Evolutionary conservation across 2,113 vertebrate species (phyloP).

Genomic region (Gorsachius goisagi): DNA sequence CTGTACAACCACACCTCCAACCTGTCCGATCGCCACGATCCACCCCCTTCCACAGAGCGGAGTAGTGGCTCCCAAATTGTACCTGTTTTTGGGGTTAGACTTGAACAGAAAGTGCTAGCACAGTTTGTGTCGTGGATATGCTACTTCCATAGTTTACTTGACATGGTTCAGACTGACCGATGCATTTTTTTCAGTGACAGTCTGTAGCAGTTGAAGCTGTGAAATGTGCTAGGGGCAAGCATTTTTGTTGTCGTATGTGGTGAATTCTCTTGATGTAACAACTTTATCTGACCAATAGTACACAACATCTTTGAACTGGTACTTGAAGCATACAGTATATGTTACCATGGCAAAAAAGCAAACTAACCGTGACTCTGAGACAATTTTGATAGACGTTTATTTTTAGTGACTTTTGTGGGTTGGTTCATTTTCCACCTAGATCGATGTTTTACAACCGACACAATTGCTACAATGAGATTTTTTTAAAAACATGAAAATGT

Average conservation of each 20-base stretch:
- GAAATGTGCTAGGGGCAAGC: conserved; percentile 84
- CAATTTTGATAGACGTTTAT: conserved; percentile 74
- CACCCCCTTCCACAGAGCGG: conserved; percentile 71
- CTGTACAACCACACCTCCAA: conserved; percentile 76
- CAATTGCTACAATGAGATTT: conserved; percentile 63
- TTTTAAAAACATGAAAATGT: conserved; percentile 55
- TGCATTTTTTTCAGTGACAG: conserved; percentile 78
- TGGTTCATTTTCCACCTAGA: conserved; percentile 75
- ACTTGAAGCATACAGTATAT: conserved; percentile 79
- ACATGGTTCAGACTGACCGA: conserved; percentile 84
- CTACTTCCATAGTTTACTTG: conserved; percentile 87
- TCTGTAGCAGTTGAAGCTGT: conserved; percentile 84
- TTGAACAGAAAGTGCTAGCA: conserved; percentile 82
- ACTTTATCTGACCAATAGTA: conserved; percentile 76
- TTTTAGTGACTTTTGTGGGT: conserved; percentile 77
- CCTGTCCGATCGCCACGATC: conserved; percentile 70
- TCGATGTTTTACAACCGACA: conserved; percentile 74
- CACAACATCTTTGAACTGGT: conserved; percentile 75
- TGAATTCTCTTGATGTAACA: conserved; percentile 79
- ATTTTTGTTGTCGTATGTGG: conserved; percentile 79
- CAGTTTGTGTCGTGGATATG: conserved; percentile 84
- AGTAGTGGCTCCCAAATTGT: conserved; percentile 67
- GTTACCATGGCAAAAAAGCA: conserved; percentile 71
- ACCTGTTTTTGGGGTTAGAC: conserved; percentile 74
- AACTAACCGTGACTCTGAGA: conserved; percentile 67